Base-by-base conservation (phyloP, 2,113 vertebrate genomes). In the Ailurus styani region DNA sequence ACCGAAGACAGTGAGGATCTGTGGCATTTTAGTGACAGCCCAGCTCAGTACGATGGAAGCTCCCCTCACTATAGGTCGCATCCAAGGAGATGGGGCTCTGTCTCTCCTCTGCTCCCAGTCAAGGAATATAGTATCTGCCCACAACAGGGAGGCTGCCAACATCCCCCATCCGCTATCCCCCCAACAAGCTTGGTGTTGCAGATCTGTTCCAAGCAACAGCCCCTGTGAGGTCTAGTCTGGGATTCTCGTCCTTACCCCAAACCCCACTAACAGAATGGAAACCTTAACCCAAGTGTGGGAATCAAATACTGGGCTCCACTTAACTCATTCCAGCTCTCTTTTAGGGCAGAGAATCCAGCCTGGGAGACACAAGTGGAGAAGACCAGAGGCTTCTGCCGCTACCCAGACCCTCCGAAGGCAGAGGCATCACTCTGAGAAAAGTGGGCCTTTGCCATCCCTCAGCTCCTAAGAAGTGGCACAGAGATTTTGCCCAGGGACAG, bases 381-480 rank as follows among this genome's bases (percentile, higher is more conserved):
- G 64, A 52, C 14, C 12, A 68, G 8, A 11, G 8, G 4, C 45
- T 45, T 31, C 27, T 13, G n/a, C n/a, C 37, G 7, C 29, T 45
- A 50, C 20, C 60, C 15, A 2, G 31, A 40, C 1, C 37, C 4
- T 93, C 34, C 23, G 15, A 20, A 50, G 45, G 57, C 13, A 47
- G 37, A 3, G 9, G 15, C 45, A 3, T 15, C 55, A n/a, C 9
- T 25, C 6, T 25, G 50, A 91, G 8, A 60, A 7, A 25, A 29
- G 37, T 20, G 29, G 50, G 23, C 20, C 9, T 2, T 17, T 20
- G 20, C 25, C 14, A 27, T 25, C 0, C 12, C 1, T 31, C 6
- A 12, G 27, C 17, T 54, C 9, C 73, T 87, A 27, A 47, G 34
- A 29, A 54, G 4, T 25, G 37, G 25, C 18, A 55, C 40, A n/a